Evolutionary conservation across 2,113 vertebrate species (phyloP), one percentile per base, ranked within the genome.

Genomic region (Eira barbara): DNA sequence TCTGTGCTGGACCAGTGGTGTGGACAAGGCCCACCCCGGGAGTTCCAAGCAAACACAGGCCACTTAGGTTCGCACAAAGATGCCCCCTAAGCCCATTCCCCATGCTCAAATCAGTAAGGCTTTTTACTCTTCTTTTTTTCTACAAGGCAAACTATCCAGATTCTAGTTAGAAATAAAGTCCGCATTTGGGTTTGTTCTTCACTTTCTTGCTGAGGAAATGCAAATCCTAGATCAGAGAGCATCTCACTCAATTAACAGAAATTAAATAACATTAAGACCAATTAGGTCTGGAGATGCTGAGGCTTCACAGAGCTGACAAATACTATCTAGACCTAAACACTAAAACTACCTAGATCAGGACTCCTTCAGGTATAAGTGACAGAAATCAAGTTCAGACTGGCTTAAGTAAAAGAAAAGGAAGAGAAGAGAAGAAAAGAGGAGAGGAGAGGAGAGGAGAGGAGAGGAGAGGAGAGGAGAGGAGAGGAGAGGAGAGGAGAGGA

Each of bases 11-110:
- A 11, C 59, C 10, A 3, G 21, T 0, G 17, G 29, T 4, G 39
- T 29, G 49, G 31, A 36, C 10, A 0, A 1, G 39, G 10, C 76
- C 23, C 1, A 2, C 29, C 0, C 0, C 0, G 6, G 81, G 39
- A 6, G 27, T 21, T 49, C 29, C 9, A 29, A 42, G 52, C 23
- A 15, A 18, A n/a, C 81, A 21, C 9, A 3, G 74, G 18, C 69
- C 18, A 7, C 59, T 0, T 0, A 8, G 0, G 3, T 31, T 23
- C 8, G 0, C 61, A 21, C 1, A 7, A 74, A 65, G 23, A 2
- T 18, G 34, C 20, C 21, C 39, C 55, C 17, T 11, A 18, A 14
- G 20, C 7, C 67, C 49, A 2, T 2, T 12, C 4, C 17, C 67
- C 67, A 13, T 0, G 4, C 52, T 87, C 29, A 1, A 20, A 23